Evolutionary conservation across 2,797 vertebrate species (phyloP), one percentile per base, ranked within the genome.

Genomic region (Adrianichthys oophorus): DNA sequence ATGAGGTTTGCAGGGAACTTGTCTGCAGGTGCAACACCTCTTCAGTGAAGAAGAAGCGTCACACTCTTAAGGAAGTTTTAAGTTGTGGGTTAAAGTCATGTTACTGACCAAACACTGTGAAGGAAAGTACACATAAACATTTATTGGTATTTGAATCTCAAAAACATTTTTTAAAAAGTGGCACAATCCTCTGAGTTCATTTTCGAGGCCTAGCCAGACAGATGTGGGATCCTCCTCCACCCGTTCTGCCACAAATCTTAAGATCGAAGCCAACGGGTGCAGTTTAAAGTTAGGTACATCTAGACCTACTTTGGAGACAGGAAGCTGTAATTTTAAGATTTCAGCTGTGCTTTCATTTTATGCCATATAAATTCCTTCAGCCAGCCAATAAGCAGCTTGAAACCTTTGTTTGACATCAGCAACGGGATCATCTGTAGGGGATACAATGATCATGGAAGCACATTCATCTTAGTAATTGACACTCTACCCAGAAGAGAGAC

Each of bases 1-100:
- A 53, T 0, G 54, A 58, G 41, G 59, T 76, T 67, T 56, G 15
- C 46, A 13, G 70, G 29, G 50, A 68, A 62, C 49, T 7, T 40
- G 47, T 51, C 61, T 48, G 60, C 86, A 89, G 89, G 87, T 88
- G 70, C 67, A 62, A 62, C 42, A 82, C 74, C 78, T 78, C 4
- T 42, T 86, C 85, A 79, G 61, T 16, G 62, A 54, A 55, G 6
- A 54, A 60, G 41, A 45, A 15, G 41, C 19, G n/a, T 7, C 43
- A 18, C 12, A 45, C 8, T 3, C 43, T 17, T 13, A 1, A 18
- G 18, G 43, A 45, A 12, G 3, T 32, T 32, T 3, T 32, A 12
- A 3, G 10, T 32, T 32, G 29, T 32, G 29, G 29, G 8, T 8
- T 42, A 15, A 42, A 42, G 15, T n/a, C 4, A 42, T 32, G 32